phyloP scores from a whole-genome alignment of 2,888 invertebrate species.

The Mythimna lalbum region DNA sequence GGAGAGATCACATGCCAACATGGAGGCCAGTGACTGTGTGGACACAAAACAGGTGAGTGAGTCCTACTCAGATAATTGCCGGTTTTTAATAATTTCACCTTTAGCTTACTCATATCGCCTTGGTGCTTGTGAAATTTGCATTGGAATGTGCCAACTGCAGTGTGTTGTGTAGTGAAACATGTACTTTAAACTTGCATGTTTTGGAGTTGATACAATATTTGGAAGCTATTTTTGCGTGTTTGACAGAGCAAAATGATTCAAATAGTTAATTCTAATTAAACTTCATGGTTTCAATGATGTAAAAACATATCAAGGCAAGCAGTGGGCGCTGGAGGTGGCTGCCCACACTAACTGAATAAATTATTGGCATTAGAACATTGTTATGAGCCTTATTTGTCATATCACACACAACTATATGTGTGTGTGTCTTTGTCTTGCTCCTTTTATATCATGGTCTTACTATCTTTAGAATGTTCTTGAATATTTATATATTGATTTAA shows the following conservation, averaged over 20 bases:
- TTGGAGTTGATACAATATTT: slow-evolving; percentile 33
- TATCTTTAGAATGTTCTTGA: slow-evolving; percentile 50
- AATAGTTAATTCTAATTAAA: slow-evolving; percentile 32
- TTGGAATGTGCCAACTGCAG: slow-evolving; percentile 63
- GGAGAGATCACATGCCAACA: slow-evolving; percentile 90
- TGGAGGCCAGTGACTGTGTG: slow-evolving; percentile 92
- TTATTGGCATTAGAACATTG: slow-evolving; percentile 87
- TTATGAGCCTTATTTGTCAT: slow-evolving; percentile 83
- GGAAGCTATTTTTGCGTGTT: slow-evolving; percentile 18
- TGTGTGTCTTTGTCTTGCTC: slow-evolving; percentile 72
- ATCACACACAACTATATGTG: slow-evolving; percentile 74
- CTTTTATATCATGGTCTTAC: slow-evolving; percentile 52
- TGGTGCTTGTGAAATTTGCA: slow-evolving; percentile 69
- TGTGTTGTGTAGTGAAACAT: slow-evolving; percentile 47
- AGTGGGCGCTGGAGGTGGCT: slow-evolving; percentile 85
- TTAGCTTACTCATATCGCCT: slow-evolving; percentile 71
- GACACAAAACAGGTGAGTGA: slow-evolving; percentile 93
- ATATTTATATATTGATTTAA: slow-evolving; percentile 31
- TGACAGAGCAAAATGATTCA: not conserved
- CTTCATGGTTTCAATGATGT: slow-evolving; percentile 37
- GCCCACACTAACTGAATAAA: slow-evolving; percentile 88
- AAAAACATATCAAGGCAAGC: slow-evolving; percentile 83
- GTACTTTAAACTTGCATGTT: slow-evolving; percentile 44
- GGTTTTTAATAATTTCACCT: slow-evolving; percentile 82
- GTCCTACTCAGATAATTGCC: slow-evolving; percentile 81